Evolutionary conservation across 2,113 vertebrate species (phyloP).

Genomic region (Apus apus): DNA sequence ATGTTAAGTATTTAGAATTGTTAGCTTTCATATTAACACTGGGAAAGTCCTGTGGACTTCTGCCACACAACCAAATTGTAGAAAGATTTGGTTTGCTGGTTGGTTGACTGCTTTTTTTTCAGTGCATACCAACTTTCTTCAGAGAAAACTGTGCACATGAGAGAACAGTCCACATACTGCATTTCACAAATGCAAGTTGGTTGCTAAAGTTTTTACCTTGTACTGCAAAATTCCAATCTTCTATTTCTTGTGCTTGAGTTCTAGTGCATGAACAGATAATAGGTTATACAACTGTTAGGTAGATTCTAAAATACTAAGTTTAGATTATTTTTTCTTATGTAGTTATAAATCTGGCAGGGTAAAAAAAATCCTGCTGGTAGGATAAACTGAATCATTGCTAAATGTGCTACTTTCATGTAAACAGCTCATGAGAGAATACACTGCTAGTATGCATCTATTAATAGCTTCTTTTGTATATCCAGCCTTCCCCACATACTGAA

Average conservation of each 20-base stretch:
- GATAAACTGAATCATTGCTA: neutral
- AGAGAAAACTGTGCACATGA: neutral
- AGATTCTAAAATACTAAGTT: slow-evolving; percentile 1
- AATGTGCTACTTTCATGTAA: neutral
- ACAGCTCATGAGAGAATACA: neutral
- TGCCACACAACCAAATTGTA: neutral
- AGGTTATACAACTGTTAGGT: neutral
- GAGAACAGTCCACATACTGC: neutral
- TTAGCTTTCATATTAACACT: neutral
- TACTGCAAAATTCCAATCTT: neutral
- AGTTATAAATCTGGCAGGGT: neutral
- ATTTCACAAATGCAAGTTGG: neutral
- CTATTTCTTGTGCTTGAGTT: neutral
- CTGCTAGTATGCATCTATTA: neutral
- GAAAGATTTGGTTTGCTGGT: neutral
- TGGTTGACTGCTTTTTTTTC: neutral
- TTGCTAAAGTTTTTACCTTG: neutral
- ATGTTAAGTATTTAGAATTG: neutral
- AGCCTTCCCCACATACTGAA: neutral
- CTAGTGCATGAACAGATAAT: neutral
- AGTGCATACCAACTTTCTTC: neutral
- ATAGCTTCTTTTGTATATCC: neutral
- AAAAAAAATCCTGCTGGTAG: neutral
- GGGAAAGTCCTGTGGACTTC: neutral
- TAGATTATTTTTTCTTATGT: neutral